These are phyloP conservation scores for Glaucomys volans DNA, from an alignment of 2,113 vertebrate genomes.

Conservation along the genomic window DNA sequence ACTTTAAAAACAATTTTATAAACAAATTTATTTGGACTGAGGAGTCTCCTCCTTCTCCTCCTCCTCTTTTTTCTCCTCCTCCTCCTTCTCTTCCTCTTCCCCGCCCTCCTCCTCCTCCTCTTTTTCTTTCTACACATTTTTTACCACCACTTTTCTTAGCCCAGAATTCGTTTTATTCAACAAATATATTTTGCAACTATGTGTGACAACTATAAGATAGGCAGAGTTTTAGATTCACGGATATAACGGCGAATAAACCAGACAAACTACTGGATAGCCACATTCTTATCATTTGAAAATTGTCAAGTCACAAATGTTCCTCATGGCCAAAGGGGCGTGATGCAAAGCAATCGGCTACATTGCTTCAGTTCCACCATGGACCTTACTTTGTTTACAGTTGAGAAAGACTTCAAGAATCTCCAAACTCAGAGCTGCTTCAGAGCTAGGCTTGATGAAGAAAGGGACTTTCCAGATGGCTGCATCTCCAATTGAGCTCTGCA, in stretches of 20 bases:
- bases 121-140: background rate
- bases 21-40: constrained; percentile 12
- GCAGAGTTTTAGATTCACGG: background rate
- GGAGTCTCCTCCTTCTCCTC: background rate
- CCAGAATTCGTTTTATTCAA: constrained; percentile 57
- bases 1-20: background rate
- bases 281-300: constrained; percentile 25
- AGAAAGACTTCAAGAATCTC: background rate
- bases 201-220: background rate
- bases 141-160: constrained; percentile 24
- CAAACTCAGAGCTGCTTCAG: background rate
- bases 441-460: background rate
- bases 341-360: constrained; percentile 3
- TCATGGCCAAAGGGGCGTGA: constrained; percentile 47
- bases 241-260: background rate
- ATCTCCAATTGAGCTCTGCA: background rate
- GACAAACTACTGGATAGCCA: background rate
- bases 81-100: background rate
- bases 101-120: too few species aligned
- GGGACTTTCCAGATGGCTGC: background rate
- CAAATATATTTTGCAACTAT: constrained; percentile 5
- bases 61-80: background rate
- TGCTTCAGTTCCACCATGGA: constrained; percentile 53
- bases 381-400: background rate
- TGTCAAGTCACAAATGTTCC: background rate